These are phyloP conservation scores for Pachycephala philippinensis DNA, from an alignment of 2,113 vertebrate genomes.

Conservation along the genomic window DNA sequence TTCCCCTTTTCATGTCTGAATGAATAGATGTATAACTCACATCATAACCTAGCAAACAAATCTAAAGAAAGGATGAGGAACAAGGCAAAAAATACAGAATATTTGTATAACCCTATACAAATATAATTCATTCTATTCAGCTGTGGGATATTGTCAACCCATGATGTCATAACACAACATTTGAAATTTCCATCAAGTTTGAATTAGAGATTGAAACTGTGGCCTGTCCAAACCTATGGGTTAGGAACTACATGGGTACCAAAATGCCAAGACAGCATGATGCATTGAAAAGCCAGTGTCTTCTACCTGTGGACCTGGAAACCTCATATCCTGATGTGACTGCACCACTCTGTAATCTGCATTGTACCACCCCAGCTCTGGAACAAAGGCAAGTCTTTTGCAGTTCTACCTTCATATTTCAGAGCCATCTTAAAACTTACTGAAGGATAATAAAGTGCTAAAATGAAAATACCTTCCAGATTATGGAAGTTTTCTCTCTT, in stretches of 20 bases:
- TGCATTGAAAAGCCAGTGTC: background rate
- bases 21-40: background rate
- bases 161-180: background rate
- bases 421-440: background rate
- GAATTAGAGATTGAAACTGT: background rate
- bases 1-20: background rate
- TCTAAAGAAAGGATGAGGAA: background rate
- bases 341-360: background rate
- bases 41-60: background rate
- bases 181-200: background rate
- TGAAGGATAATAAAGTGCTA: background rate
- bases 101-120: background rate
- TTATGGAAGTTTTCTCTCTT: background rate
- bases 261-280: accelerated
- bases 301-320: background rate
- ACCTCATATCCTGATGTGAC: background rate
- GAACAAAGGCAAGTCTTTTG: background rate
- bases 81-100: background rate
- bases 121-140: background rate
- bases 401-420: background rate
- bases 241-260: background rate
- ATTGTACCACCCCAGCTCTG: background rate
- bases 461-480: background rate
- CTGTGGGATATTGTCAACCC: background rate
- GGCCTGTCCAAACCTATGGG: background rate